These are phyloP conservation scores for Gymnoscopelus microlampas DNA, from an alignment of 2,797 vertebrate species.

Conservation along the genomic window DNA sequence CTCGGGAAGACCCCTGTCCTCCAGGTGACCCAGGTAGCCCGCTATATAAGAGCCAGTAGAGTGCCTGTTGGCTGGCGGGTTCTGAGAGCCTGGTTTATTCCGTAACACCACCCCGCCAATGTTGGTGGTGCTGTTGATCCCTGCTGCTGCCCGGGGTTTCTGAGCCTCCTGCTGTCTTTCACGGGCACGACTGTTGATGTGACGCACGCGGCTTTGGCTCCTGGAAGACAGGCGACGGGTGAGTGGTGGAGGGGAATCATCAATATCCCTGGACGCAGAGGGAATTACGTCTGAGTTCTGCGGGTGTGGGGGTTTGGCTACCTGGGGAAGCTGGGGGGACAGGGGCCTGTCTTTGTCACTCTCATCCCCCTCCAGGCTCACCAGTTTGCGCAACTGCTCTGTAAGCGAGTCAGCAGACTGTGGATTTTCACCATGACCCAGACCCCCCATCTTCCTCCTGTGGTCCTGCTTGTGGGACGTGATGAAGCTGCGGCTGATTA, in stretches of 20 bases:
- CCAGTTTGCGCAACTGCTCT: constrained; percentile 90
- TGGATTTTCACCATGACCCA: constrained; percentile 51
- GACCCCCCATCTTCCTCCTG: constrained; percentile 56
- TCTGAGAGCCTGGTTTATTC: constrained; percentile 79
- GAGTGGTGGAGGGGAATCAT: constrained; percentile 84
- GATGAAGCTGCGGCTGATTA: constrained; percentile 94
- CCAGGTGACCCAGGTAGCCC: constrained; percentile 85
- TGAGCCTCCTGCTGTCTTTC: constrained; percentile 92
- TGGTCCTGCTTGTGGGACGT: constrained; percentile 83
- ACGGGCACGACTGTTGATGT: constrained; percentile 94
- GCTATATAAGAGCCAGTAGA: constrained; percentile 96
- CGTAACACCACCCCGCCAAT: constrained; percentile 85
- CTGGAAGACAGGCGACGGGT: constrained; percentile 92
- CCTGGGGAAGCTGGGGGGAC: constrained; percentile 31
- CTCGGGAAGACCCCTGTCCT: constrained; percentile 89
- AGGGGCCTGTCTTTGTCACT: constrained; percentile 43
- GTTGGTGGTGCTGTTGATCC: constrained; percentile 33
- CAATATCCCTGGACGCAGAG: constrained; percentile 52
- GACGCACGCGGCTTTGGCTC: constrained; percentile 96
- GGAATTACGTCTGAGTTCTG: constrained; percentile 32
- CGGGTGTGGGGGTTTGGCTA: constrained; percentile 40
- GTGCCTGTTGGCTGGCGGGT: constrained; percentile 85
- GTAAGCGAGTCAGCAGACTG: constrained; percentile 89
- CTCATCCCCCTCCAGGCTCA: constrained; percentile 89
- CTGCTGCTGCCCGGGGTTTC: constrained; percentile 72